Percentiles rank a stretch among this genome's conserved stretches.
These are phyloP conservation scores for Noctua janthina DNA, from an alignment of 2,888 invertebrate species.

Conservation along the genomic window DNA sequence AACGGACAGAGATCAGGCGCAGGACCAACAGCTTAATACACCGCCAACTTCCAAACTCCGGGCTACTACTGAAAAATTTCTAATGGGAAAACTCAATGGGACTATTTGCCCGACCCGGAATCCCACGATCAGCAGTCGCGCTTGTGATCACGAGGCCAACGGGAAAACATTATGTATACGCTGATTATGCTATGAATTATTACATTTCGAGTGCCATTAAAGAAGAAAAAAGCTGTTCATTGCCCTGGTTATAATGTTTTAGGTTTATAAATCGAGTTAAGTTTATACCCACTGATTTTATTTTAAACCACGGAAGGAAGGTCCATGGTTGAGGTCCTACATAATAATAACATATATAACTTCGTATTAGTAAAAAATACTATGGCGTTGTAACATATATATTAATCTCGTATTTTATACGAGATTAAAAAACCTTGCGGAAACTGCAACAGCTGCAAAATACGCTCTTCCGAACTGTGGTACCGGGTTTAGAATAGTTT, in stretches of 20 bases:
- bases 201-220: neutral
- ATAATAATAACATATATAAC: neutral
- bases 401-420: too few species aligned
- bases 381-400: conserved; percentile 6
- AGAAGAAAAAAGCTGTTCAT: neutral
- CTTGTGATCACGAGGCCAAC: too few species aligned
- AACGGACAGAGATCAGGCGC: too few species aligned
- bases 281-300: neutral
- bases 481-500: conserved; percentile 21
- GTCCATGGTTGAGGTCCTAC: neutral
- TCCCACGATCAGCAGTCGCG: too few species aligned
- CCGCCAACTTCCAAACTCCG: too few species aligned
- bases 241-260: neutral
- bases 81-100: too few species aligned
- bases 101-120: too few species aligned
- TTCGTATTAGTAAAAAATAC: neutral
- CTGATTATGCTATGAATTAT: neutral
- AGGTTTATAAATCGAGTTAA: neutral
- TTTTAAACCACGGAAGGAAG: neutral
- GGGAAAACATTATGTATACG: too few species aligned
- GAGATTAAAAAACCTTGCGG: conserved; percentile 24
- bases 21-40: too few species aligned
- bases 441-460: conserved; percentile 36
- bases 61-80: too few species aligned
- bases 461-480: conserved; percentile 27